Base-by-base conservation (phyloP, 2,888 invertebrate species). In the Ophion slaviceki region DNA sequence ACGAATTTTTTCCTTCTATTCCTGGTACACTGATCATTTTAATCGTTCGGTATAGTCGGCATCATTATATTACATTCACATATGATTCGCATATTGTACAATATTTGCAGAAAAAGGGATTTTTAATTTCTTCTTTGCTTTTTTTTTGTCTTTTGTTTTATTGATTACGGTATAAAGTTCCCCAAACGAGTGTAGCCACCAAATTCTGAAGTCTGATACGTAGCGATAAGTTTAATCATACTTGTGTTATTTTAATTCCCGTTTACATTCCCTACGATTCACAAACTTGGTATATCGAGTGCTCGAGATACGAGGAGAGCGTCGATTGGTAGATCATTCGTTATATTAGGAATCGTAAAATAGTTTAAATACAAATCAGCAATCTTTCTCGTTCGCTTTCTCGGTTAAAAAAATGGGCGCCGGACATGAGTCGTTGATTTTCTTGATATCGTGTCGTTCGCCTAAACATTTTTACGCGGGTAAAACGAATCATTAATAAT, bases 51-150 rank as follows among this genome's bases (percentile, higher is more conserved):
- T 80, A 84, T 82, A 67, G 70, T 84, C 81, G 80, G 86, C 84
- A 78, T 86, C 84, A 75, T 91, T 93, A 93, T 93, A 91, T 93
- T 93, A 93, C 92, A 93, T 92, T 90, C 91, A 91, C 91, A 91
- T 91, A 92, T 90, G 90, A 90, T 91, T 91, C 89, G 91, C 91
- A 91, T 91, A 93, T 92, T 92, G 92, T 93, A 93, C 93, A 93
- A 91, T 92, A 89, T 91, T 88, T 83, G 88, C 88, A 88, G 89
- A 90, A 87, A 88, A 91, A 90, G 90, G 93, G 92, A 91, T 92
- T 72, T 47, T 72, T 62, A n/a, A 53, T 61, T 68, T 62, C 47
- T 66, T 66, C 61, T 36, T 64, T 66, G 14, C 24, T 68, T 70
- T 28, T 32, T 17, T 28, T 45, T 64, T 53, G 57, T 77, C 32